phyloP scores from a whole-genome alignment of 2,797 vertebrate species.

The Crossoptilon crossoptilon region DNA sequence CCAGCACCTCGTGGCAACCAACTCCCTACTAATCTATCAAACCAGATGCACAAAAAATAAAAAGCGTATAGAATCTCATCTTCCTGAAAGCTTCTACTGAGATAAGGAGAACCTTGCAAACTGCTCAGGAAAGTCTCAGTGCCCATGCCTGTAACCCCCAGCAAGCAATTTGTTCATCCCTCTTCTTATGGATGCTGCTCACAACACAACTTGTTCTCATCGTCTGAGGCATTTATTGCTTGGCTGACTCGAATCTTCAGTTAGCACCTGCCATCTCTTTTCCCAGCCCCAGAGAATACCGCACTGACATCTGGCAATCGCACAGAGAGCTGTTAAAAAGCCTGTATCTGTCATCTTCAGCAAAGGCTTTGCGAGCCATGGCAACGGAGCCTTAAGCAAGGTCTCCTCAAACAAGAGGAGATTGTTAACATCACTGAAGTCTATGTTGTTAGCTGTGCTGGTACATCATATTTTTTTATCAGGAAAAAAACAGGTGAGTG shows the following conservation, averaged over 20 bases:
- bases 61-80: neutral
- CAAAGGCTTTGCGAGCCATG: neutral
- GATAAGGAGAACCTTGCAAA: neutral
- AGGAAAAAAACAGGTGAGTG: neutral
- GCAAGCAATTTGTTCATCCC: neutral
- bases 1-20: accelerated
- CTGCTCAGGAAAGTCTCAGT: accelerated
- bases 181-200: neutral
- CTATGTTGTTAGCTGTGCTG: accelerated
- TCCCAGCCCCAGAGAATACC: constrained; percentile 17
- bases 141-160: neutral
- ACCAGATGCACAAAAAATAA: neutral
- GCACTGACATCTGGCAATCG: neutral
- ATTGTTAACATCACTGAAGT: accelerated
- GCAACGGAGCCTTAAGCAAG: neutral
- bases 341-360: neutral
- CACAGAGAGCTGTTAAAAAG: neutral
- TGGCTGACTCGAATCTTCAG: constrained; percentile 41
- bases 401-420: neutral
- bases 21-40: neutral
- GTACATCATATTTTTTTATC: neutral
- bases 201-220: neutral
- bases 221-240: constrained; percentile 38
- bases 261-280: constrained; percentile 26
- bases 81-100: neutral